A percentile compares a stretch with the other conserved stretches of the same genome.
Conservation (phyloP, 2,888 invertebrate species). For the Abrostola triplasia region DNA sequence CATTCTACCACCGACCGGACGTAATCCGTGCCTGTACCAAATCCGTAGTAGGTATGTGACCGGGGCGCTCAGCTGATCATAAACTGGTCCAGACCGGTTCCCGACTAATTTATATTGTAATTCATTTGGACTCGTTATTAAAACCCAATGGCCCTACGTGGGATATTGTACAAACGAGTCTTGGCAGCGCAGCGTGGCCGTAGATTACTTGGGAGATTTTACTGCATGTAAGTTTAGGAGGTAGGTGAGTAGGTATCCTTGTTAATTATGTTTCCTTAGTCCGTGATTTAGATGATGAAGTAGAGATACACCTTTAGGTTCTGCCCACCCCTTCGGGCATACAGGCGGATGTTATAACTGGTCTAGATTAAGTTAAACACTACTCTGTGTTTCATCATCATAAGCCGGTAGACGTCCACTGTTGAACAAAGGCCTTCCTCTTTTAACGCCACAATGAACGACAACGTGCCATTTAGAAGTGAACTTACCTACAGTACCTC, state of each 20-base stretch:
- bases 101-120: slow-evolving; percentile 56
- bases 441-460: too few species aligned
- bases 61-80: slow-evolving; percentile 52
- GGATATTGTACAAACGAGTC: slow-evolving; percentile 20
- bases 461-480: too few species aligned
- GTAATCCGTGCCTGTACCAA: slow-evolving; percentile 17
- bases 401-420: too few species aligned
- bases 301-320: neutral
- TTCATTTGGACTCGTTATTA: slow-evolving; percentile 57
- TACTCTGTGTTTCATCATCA: too few species aligned
- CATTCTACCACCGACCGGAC: slow-evolving; percentile 15
- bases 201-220: neutral
- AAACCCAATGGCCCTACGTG: slow-evolving; percentile 35
- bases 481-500: too few species aligned
- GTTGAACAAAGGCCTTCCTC: too few species aligned
- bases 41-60: slow-evolving; percentile 26
- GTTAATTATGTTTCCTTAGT: slow-evolving; percentile 14
- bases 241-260: neutral
- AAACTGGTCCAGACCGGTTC: slow-evolving; percentile 54
- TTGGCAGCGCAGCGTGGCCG: neutral
- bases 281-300: neutral
- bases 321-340: too few species aligned
- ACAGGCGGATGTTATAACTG: too few species aligned
- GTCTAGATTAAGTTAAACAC: too few species aligned
- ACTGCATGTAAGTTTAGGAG: neutral